Conservation (phyloP, 1,140 invertebrate genomes). For the Neodiprion pinetum region DNA sequence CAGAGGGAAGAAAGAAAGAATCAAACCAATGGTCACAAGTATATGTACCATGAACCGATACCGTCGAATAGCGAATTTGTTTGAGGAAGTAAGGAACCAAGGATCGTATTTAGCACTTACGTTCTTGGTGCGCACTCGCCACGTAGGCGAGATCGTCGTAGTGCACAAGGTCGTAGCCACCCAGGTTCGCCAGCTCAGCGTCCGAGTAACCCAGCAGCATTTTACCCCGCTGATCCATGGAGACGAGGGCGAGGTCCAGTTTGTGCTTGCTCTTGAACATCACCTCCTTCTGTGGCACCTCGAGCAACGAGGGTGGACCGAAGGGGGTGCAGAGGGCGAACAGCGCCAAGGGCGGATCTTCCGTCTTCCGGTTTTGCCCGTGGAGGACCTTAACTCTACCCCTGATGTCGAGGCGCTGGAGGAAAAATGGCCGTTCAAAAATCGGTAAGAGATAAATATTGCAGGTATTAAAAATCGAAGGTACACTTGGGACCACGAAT, state of each 20-base stretch:
- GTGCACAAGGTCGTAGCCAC: constrained; percentile 96
- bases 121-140: constrained; percentile 97
- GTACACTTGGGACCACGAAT: not conserved
- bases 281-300: constrained; percentile 92
- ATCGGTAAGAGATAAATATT: not conserved
- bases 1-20: constrained; percentile 18
- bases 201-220: constrained; percentile 94
- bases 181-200: constrained; percentile 88
- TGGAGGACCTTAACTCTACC: constrained; percentile 95
- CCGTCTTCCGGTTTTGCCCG: constrained; percentile 93
- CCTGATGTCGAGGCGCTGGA: constrained; percentile 96
- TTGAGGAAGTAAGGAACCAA: too few relatives aligned
- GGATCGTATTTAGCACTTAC: constrained; percentile 70
- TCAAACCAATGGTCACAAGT: too few relatives aligned
- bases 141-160: constrained; percentile 97
- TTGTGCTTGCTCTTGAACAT: constrained; percentile 99
- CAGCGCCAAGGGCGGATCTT: constrained; percentile 90
- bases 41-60: too few relatives aligned
- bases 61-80: too few relatives aligned
- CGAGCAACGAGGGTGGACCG: constrained; percentile 89
- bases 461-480: not conserved
- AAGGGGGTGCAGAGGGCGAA: constrained; percentile 98
- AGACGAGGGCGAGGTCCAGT: constrained; percentile 92
- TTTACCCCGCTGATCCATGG: constrained; percentile 97
- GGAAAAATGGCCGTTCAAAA: constrained; percentile 34